Conservation (phyloP, 2,113 vertebrate genomes). For the Tachuris rubrigastra region DNA sequence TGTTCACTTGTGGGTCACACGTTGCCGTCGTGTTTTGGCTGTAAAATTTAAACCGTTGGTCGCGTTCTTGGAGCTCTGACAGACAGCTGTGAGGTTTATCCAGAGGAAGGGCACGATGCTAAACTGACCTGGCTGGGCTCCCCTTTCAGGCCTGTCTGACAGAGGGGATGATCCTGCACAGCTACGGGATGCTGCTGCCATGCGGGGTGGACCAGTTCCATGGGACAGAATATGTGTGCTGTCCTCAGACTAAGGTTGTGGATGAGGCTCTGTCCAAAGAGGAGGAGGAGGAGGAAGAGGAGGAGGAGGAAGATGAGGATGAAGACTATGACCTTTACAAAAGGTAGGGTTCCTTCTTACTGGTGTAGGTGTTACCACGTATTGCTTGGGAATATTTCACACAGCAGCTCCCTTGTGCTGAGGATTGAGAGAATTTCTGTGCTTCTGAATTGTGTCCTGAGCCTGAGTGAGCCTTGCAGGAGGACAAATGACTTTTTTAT, state of each 20-base stretch:
- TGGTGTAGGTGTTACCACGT: not conserved
- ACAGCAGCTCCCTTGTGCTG: not conserved
- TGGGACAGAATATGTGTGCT: slow-evolving; percentile 94
- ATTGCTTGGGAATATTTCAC: not conserved
- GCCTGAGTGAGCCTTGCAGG: not conserved
- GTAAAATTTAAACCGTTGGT: not conserved
- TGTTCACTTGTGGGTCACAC: accelerated
- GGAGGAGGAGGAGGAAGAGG: slow-evolving; percentile 80
- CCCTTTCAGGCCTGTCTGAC: slow-evolving; percentile 85
- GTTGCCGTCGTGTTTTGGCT: not conserved
- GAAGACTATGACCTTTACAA: slow-evolving; percentile 79
- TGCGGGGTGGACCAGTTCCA: slow-evolving; percentile 92
- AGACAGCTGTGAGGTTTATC: not conserved
- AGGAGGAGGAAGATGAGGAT: slow-evolving; percentile 78
- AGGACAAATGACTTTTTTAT: not conserved
- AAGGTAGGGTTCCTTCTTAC: slow-evolving; percentile 60
- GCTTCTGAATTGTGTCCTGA: not conserved
- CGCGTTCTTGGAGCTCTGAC: not conserved
- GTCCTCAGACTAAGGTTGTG: slow-evolving; percentile 79
- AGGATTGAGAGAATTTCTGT: not conserved
- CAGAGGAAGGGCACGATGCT: not conserved
- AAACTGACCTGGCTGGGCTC: not conserved
- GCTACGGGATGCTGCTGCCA: slow-evolving; percentile 94
- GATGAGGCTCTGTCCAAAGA: slow-evolving; percentile 80
- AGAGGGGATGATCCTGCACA: slow-evolving; percentile 86